Base-by-base conservation (phyloP, 2,113 vertebrate species). In the Alouatta palliata region DNA sequence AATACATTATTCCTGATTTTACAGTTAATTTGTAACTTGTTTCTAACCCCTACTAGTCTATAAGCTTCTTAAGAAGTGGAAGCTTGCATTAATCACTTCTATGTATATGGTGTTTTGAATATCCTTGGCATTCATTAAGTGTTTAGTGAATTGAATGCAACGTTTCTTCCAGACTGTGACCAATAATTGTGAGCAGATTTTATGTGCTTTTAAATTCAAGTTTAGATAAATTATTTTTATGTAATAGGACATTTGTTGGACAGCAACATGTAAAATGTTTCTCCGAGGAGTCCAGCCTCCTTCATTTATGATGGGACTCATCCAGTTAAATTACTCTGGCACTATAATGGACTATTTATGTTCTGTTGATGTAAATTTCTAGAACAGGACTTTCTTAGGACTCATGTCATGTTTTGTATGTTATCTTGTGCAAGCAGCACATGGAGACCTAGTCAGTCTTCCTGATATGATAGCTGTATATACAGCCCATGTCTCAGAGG, bases 131-230 rank as follows among this genome's bases (percentile, higher is more conserved):
- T 70, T 82, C 52, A 32, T 56, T 82, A 82, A 90, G 43, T 81
- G 49, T 87, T 80, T 8, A 83, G 77, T 54, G 81, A 95, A 87
- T 73, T 94, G 71, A 87, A 93, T 91, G 16, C n/a, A 87, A 0
- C 47, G 32, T 76, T 95, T 66, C 56, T 91, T 96, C 61, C 43
- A 96, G 87, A 81, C 81, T 35, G 2, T 47, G 52, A 75, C 52
- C 27, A 91, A 27, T 75, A 58, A 49, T 70, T 77, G 19, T 83
- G 76, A 91, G 11, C n/a, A 84, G 90, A 77, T 83, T 84, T 79
- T 80, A 54, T 81, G 70, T 81, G 56, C 30, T 95, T 94, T 96
- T 90, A 45, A 92, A 79, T 89, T 89, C 32, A 40, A 4, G 20
- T 56, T 86, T 37, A 86, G 81, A 92, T 32, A 82, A 43, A 25